These are phyloP conservation scores for Sympetrum striolatum DNA, from an alignment of 2,888 invertebrate genomes.

Conservation along the genomic window DNA sequence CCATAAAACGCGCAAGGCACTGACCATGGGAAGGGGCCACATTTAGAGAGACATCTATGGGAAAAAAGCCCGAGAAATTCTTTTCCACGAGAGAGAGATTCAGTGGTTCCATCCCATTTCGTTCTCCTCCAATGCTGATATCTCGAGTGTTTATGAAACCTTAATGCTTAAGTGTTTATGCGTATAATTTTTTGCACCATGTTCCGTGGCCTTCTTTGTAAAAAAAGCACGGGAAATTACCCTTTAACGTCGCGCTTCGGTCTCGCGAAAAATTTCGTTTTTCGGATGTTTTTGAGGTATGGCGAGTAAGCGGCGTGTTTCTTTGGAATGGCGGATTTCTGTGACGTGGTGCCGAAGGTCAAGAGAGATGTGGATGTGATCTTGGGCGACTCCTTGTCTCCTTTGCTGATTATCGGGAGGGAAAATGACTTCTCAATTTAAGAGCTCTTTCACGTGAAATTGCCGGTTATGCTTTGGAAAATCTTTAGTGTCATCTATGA, in stretches of 20 bases:
- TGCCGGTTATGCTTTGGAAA: too few species aligned
- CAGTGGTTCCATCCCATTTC: not conserved
- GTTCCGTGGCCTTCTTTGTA: not conserved
- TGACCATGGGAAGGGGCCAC: slow-evolving; percentile 38
- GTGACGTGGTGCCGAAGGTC: not conserved
- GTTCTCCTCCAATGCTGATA: not conserved
- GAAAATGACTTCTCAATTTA: too few species aligned
- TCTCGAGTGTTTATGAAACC: slow-evolving; percentile 18
- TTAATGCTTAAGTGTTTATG: slow-evolving; percentile 25
- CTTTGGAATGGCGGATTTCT: not conserved
- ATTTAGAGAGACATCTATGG: slow-evolving; percentile 35
- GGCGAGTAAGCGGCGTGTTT: not conserved
- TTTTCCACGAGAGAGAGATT: slow-evolving; percentile 23
- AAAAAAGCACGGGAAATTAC: not conserved
- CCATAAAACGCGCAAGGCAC: slow-evolving; percentile 41
- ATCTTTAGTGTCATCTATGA: too few species aligned
- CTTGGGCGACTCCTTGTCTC: not conserved
- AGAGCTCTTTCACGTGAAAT: too few species aligned
- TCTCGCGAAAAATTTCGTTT: not conserved
- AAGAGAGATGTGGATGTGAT: not conserved
- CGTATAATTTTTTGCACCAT: not conserved
- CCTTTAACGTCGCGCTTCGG: not conserved
- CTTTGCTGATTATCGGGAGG: not conserved
- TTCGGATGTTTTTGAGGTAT: not conserved
- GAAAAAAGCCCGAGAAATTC: slow-evolving; percentile 7